Percentiles rank a stretch among this genome's conserved stretches.
phyloP scores from a whole-genome alignment of 2,888 invertebrate species.

The Megaustenia siamemsis region DNA sequence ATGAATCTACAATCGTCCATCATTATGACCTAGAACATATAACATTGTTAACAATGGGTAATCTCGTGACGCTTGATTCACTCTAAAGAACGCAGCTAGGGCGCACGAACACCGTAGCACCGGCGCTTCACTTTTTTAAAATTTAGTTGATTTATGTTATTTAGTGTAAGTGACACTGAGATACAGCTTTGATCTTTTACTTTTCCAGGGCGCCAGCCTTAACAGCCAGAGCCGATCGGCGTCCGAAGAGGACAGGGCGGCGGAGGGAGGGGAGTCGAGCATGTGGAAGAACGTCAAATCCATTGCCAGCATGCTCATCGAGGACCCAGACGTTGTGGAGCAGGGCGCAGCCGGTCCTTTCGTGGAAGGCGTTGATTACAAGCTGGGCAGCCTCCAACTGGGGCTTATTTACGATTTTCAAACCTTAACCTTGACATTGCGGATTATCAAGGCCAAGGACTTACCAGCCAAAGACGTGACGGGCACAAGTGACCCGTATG shows the following conservation, averaged over 20 bases:
- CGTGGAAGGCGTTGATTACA: slow-evolving; percentile 72
- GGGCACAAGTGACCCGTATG: slow-evolving; percentile 80
- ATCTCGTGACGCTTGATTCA: no score
- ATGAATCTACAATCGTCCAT: no score
- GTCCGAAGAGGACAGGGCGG: slow-evolving; percentile 59
- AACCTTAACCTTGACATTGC: slow-evolving; percentile 75
- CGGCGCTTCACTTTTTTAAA: no score
- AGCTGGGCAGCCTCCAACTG: slow-evolving; percentile 76
- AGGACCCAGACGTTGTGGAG: slow-evolving; percentile 63
- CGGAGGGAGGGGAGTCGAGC: slow-evolving; percentile 53
- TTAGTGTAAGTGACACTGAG: no score
- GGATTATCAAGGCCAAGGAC: slow-evolving; percentile 75
- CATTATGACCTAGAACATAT: no score
- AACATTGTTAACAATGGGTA: no score
- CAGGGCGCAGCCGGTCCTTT: slow-evolving; percentile 60
- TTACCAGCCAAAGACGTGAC: slow-evolving; percentile 79
- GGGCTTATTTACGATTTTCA: slow-evolving; percentile 77
- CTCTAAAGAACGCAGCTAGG: no score
- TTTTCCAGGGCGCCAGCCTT: slow-evolving; percentile 58
- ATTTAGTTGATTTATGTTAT: no score
- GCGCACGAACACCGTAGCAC: no score
- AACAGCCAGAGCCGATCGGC: slow-evolving; percentile 62
- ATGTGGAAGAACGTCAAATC: slow-evolving; percentile 60
- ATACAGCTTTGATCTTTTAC: not conserved
- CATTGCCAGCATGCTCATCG: slow-evolving; percentile 75